Conservation (phyloP, 30 jellyfish, hydroid and myxozoan genomes). For the Turritopsis dohrnii region DNA sequence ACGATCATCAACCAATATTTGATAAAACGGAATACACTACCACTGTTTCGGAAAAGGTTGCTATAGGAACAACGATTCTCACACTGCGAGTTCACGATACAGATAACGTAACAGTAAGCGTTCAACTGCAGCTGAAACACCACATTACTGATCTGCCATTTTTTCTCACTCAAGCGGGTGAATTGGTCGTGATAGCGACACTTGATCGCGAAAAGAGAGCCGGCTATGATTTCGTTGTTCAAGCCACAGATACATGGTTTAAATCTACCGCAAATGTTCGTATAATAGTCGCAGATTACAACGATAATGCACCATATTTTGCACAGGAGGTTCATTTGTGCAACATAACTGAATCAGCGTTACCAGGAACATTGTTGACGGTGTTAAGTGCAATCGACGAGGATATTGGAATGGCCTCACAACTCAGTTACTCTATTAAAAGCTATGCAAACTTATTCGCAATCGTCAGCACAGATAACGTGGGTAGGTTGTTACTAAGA, state of each 20-base stretch:
- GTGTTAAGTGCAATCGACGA: constrained; percentile 48
- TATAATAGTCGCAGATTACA: constrained; percentile 37
- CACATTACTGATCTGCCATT: neutral
- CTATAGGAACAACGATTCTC: constrained; percentile 35
- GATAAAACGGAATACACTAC: constrained; percentile 15
- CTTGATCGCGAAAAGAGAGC: constrained; percentile 48
- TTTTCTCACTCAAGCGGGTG: constrained; percentile 40
- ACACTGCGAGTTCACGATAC: constrained; percentile 57
- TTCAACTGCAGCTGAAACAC: neutral
- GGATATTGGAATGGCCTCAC: constrained; percentile 56
- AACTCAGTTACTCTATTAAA: constrained; percentile 28
- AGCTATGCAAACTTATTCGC: neutral
- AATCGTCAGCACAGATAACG: constrained; percentile 36
- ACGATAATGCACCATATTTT: constrained; percentile 62
- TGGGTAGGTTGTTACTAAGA: constrained; percentile 29
- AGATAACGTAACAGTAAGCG: constrained; percentile 47
- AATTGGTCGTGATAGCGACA: constrained; percentile 13
- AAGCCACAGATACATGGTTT: constrained; percentile 64
- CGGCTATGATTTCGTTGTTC: constrained; percentile 43
- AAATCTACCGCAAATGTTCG: constrained; percentile 40
- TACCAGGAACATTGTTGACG: constrained; percentile 42
- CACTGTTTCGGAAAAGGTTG: constrained; percentile 37
- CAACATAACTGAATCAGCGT: constrained; percentile 33
- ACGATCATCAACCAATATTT: constrained; percentile 62
- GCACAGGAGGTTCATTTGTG: constrained; percentile 25